These are phyloP conservation scores for Chaitophorus viminalis DNA, from an alignment of 2,888 invertebrate species.

Conservation along the genomic window DNA sequence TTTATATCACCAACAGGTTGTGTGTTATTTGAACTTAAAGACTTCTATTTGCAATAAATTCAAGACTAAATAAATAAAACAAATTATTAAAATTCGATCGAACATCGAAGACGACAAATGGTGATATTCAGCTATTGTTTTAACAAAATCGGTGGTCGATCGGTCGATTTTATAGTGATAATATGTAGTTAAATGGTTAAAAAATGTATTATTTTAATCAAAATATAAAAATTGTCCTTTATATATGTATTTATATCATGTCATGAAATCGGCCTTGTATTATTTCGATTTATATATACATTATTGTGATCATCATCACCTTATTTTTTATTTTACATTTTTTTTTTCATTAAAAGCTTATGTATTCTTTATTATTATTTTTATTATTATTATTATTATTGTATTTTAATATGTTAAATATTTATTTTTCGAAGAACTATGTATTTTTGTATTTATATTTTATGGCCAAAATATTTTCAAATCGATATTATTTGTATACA, in stretches of 20 bases:
- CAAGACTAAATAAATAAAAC: not conserved
- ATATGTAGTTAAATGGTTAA: not conserved
- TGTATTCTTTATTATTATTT: conserved; percentile 48
- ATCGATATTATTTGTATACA: not conserved
- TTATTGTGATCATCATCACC: conserved; percentile 45
- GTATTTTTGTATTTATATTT: conserved; percentile 58
- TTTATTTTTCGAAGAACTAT: conserved; percentile 42
- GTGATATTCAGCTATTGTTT: not conserved
- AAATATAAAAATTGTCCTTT: conserved; percentile 10
- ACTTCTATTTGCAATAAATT: conserved; percentile 37
- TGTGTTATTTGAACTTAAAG: conserved; percentile 26
- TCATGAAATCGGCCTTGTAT: not conserved
- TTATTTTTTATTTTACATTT: conserved; percentile 15
- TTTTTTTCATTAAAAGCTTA: not conserved
- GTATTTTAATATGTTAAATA: conserved; percentile 30
- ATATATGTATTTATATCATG: not conserved
- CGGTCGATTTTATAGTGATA: not conserved
- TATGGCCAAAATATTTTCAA: conserved; percentile 36
- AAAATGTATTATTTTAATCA: conserved; percentile 10
- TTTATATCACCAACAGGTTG: conserved; percentile 20
- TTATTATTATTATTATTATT: conserved; percentile 8
- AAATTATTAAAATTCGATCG: not conserved
- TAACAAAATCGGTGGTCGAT: not conserved
- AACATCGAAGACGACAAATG: not conserved
- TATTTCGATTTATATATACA: conserved; percentile 13